Percentiles rank a stretch among this genome's conserved stretches.
phyloP scores from a whole-genome alignment of 37 sponge, comb jelly and placozoan species.

The Theonella swinhoei region DNA sequence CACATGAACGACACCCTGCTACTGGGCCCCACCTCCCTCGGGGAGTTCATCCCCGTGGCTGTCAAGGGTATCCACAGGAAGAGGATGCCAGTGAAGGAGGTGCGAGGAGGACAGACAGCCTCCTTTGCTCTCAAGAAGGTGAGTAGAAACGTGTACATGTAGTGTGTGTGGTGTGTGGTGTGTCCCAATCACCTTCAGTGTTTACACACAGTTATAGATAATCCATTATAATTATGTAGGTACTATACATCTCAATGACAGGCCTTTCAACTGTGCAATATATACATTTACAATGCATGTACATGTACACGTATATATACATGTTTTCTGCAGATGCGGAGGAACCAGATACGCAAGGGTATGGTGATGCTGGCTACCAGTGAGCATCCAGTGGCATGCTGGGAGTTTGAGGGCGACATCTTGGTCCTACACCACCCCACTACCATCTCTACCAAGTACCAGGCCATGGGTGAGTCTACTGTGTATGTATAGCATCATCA shows the following conservation, averaged over 20 bases:
- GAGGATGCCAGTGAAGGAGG: conserved; percentile 91
- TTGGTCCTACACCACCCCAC: conserved; percentile 98
- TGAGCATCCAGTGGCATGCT: conserved; percentile 77
- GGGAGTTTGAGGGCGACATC: conserved; percentile 99
- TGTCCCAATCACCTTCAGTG: too few species aligned
- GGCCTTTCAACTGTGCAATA: neutral
- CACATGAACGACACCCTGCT: conserved; percentile 82
- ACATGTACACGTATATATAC: neutral
- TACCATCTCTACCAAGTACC: conserved; percentile 94
- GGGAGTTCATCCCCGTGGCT: conserved; percentile 87
- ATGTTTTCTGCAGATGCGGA: conserved; percentile 37
- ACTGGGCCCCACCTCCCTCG: conserved; percentile 87
- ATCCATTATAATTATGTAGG: neutral
- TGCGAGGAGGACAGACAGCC: conserved; percentile 94
- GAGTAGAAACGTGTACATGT: neutral
- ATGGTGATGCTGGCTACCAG: conserved; percentile 92
- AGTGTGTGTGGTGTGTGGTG: neutral
- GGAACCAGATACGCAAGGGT: conserved; percentile 93
- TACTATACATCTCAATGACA: neutral
- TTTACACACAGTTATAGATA: neutral
- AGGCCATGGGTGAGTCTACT: conserved; percentile 88
- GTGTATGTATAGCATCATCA: neutral
- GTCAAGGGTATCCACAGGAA: conserved; percentile 94
- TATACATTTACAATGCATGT: neutral
- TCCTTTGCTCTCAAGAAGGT: conserved; percentile 99